Evolutionary conservation across 1,140 invertebrate genomes (phyloP), one percentile per base, ranked within the genome.

Genomic region (Zaprionus davidi): DNA sequence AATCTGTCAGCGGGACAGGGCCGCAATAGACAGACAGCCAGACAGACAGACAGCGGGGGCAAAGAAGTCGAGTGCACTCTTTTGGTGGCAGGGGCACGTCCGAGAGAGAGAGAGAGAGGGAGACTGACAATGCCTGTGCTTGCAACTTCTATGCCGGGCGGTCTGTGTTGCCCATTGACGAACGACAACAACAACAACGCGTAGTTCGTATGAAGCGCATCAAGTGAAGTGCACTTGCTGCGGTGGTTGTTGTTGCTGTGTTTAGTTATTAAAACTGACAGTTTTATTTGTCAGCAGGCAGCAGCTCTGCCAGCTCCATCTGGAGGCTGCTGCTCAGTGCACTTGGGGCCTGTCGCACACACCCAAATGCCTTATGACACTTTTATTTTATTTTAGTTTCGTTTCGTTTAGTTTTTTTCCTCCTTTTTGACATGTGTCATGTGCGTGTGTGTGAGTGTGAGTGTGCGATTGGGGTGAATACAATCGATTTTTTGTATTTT

Each of bases 191-290:
- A 71, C 26, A 65, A 31, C n/a, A 56, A 71, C 63, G 62, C 55
- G 55, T 55, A 36, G 36, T 67, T 71, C 60, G 56, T 15, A 55
- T 41, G 71, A 77, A 80, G 75, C 59, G 34, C 64, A 79, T 75
- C 72, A 83, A 83, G 71, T 81, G 72, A 75, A 81, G 71, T 68
- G 67, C 78, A 82, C 79, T 85, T 84, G 85, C 24, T 55, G 68
- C 41, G 34, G 36, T 46, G 49, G 17, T 44, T 57, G 66, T 68
- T 60, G 12, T 60, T 78, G 78, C 55, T 81, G 71, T 81, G 71
- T 76, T 79, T 82, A 90, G 81, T 90, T 90, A 90, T 90, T 90
- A 90, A 90, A 90, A 84, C 85, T 90, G 85, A 90, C 85, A 90
- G 81, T 90, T 90, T 90, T 90, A 90, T 90, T 90, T 90, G 85